A percentile compares a stretch with the other conserved stretches of the same genome.
phyloP scores from a whole-genome alignment of 2,888 invertebrate species.

The Ypsolopha scabrella region DNA sequence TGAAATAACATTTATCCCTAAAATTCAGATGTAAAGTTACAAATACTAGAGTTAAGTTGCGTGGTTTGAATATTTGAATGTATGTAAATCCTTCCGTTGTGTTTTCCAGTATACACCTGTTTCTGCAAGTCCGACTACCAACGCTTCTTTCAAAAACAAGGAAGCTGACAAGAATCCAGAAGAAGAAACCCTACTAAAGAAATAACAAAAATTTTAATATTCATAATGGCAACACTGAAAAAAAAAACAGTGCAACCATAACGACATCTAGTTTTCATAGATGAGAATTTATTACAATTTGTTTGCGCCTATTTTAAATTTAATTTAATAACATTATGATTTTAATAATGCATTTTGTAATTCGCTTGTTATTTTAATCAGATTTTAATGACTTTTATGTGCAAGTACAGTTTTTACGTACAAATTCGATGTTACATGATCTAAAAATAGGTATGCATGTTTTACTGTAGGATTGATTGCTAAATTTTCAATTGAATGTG shows the following conservation, averaged over 20 bases:
- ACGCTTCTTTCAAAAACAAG: conserved; percentile 33
- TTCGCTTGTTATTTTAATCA: no score
- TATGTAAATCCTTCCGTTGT: no score
- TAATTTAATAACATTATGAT: neutral
- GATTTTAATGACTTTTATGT: no score
- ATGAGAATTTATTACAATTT: neutral
- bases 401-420: no score
- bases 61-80: no score
- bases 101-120: conserved; percentile 29
- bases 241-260: neutral
- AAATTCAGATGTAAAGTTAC: no score
- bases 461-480: no score
- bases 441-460: no score
- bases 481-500: no score
- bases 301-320: neutral
- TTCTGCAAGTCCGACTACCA: conserved; percentile 38
- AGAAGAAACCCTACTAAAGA: conserved; percentile 47
- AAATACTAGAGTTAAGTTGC: no score
- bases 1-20: no score
- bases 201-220: conserved; percentile 22
- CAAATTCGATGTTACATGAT: no score
- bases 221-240: conserved; percentile 18
- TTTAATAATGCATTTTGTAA: neutral
- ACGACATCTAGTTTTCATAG: neutral
- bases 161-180: conserved; percentile 30